Base-by-base conservation (phyloP, 2,797 vertebrate species). In the Acanthurus lineatus region DNA sequence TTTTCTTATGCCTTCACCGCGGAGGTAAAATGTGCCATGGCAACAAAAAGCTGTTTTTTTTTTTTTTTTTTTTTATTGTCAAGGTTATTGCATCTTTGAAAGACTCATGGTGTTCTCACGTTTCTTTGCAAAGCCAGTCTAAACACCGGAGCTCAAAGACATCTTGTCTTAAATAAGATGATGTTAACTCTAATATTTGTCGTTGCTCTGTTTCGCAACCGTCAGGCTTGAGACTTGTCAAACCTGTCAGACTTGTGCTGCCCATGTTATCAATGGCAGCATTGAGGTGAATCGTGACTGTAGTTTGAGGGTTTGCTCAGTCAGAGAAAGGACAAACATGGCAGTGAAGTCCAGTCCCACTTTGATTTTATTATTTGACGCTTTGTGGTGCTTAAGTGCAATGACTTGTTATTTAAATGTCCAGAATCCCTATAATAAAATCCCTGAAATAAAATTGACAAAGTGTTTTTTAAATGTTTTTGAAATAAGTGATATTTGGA, bases 241-340 rank as follows among this genome's bases (percentile, higher is more conserved):
- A 73, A 89, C 87, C 59, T 45, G 89, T 85, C 59, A 48, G 73
- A 64, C 80, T 25, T 59, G 81, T 53, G 66, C 56, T 16, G 17
- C 42, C 38, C 4, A 6, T 69, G 22, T 81, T 63, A 52, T 38
- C 22, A 16, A 3, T 65, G 64, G 22, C 58, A 47, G 54, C 5
- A 0, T 40, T 25, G 58, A 53, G 64, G 57, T 77, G 57, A 74
- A 56, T 48, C 5, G 19, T 57, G 19, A 49, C 47, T 77, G 20
- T 11, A 45, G 22, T 45, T 59, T 40, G 17, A 48, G 9, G 47
- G 20, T 76, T 56, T 48, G 15, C 44, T 82, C 64, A 40, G 32
- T 54, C 32, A 56, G 51, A 9, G 40, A 4, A 38, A 64, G 69
- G 53, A 58, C 40, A 47, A 3, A 62, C 35, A 44, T 82, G 38